Evolutionary conservation across 2,113 vertebrate genomes (phyloP), one percentile per base, ranked within the genome.

Genomic region (Saccopteryx leptura): DNA sequence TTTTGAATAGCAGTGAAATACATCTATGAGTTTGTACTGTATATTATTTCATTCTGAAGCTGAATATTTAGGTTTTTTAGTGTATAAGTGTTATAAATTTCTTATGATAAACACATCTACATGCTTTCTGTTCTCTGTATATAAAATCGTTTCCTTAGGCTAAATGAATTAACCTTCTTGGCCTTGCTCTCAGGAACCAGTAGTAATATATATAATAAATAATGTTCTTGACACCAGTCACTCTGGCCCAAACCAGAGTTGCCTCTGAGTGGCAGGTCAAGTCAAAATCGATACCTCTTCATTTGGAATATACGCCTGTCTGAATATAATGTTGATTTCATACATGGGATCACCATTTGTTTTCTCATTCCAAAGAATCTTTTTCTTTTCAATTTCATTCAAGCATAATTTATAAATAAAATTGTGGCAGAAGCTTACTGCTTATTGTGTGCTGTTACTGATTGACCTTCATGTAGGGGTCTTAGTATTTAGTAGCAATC

Each of bases 241-340:
- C 19, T 23, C 52, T 84, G 65, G 0, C 19, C 19, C 48, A 93
- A 83, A 48, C 46, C 31, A 74, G 50, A 82, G 24, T 63, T 78
- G 6, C 24, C n/a, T 56, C 4, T 74, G 26, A 80, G 26, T 54
- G n/a, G n/a, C 5, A 61, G 9, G 3, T 58, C 46, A 76, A 33
- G 13, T 92, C 5, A 58, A 74, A 66, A 50, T 80, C 66, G 90
- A 18, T 1, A 54, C 17, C 9, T 76, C 26, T 58, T 71, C 82
- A 54, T 91, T 92, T 56, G 18, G 31, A 76, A 15, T 33, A 26
- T 61, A 46, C 75, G 9, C 17, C 26, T 63, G 5, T 31, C 21
- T 91, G 26, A 76, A 79, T 78, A 89, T 74, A 82, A 89, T 85
- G 74, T 88, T 91, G 23, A 4, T 54, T 39, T 88, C 39, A 19